Evolutionary conservation across 2,888 invertebrate genomes (phyloP), one percentile per base, ranked within the genome.

Genomic region (Lumbricus terrestris): DNA sequence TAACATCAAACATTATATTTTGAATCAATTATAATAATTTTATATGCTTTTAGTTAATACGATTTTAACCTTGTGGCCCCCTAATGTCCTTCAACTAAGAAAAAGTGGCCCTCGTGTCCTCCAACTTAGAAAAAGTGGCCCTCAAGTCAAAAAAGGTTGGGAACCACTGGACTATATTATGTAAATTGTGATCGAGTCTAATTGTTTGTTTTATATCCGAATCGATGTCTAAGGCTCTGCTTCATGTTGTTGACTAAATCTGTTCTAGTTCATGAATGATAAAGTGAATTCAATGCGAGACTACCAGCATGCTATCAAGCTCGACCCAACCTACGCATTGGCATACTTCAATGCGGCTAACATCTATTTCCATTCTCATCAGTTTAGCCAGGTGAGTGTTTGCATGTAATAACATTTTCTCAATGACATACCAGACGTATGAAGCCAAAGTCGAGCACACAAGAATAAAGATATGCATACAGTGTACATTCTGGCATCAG

Each of bases 261-360:
- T 82, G 37, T 90, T 83, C 54, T 92, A 95, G 95, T 95, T 94
- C 92, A 94, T 95, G 94, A 93, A 93, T 82, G 95, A 95, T 90
- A 91, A 93, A 40, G 93, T 93, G 85, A 94, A 94, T 92, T 95
- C 95, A 6, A 94, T 95, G 94, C 92, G 93, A 47, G 95, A 95
- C 91, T 95, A 95, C 92, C 94, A 95, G 91, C 90, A 92, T 88
- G 95, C 95, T 38, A 92, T 95, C 37, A 92, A 93, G 90, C 90
- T 94, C n/a, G 95, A 95, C 91, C 93, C 93, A 8, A 93, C 92
- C 15, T 95, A 94, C 91, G 92, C 94, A 11, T 92, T 95, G 90
- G 95, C 95, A 33, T 95, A 94, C 93, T 95, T 94, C 93, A 95
- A 95, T 92, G 94, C 94, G 88, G 95, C 93, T 37, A 95, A 95